Base-by-base conservation (phyloP, 2,113 vertebrate species). In the Odontophorus gujanensis region DNA sequence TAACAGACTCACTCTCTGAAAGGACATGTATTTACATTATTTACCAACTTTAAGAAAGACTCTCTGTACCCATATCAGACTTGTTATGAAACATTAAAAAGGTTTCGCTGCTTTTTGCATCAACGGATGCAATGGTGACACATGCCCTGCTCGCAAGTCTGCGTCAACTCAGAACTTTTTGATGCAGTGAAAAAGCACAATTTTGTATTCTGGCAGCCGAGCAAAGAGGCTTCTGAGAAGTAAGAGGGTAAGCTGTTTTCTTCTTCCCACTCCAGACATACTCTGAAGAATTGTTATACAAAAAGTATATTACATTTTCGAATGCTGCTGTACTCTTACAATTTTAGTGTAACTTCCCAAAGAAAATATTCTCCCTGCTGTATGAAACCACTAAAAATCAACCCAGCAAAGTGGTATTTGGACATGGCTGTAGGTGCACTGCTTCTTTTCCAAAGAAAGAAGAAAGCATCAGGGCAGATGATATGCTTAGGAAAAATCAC, bases 1-100 rank as follows among this genome's bases (percentile, higher is more conserved):
- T 97, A 96, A 96, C 97, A 98, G 97, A 97, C 96, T 97, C 96
- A 97, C 94, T 96, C 95, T 98, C 97, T 96, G 95, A 97, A 96
- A 97, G 97, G 97, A 97, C 96, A 97, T 94, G 95, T 97, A 98
- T 98, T 98, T 98, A 97, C 97, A 98, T 96, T 98, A 97, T 97
- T 97, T 97, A 97, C 93, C 97, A 97, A 97, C 93, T 97, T 97
- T 97, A 97, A 92, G 95, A 98, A 97, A 97, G 94, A 96, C 96
- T 97, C 92, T 97, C 94, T 96, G 93, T 97, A 96, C 95, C 96
- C 97, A 97, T 94, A 91, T 95, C 92, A 97, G 93, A 97, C 91
- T 96, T 73, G 83, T 94, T 97, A 96, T 89, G 95, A 98, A 97
- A 97, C 95, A 97, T 95, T 95, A 97, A 96, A 97, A 97, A 97